Percentiles rank a stretch among this genome's conserved stretches.
phyloP scores from a whole-genome alignment of 2,888 invertebrate genomes.

The Nephrotoma flavescens region DNA sequence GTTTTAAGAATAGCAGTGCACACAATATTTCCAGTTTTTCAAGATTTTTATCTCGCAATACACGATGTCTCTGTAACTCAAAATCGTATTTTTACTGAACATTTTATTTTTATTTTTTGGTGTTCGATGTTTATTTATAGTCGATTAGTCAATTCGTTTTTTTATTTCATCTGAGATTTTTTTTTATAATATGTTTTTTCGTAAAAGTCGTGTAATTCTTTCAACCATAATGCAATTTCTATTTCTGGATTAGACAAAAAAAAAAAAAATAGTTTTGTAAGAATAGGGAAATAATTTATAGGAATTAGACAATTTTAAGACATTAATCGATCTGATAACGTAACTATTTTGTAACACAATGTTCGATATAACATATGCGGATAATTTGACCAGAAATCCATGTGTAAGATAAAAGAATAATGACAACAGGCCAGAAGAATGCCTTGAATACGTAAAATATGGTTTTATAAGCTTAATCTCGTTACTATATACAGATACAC shows the following conservation, averaged over 20 bases:
- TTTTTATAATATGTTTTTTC: not conserved
- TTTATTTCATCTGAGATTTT: not conserved
- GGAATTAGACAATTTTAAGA: not conserved
- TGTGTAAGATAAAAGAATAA: not conserved
- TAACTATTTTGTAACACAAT: not conserved
- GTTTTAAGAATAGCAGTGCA: too few relatives aligned
- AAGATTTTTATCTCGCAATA: too few relatives aligned
- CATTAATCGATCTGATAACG: not conserved
- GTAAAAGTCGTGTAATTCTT: not conserved
- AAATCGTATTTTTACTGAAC: not conserved
- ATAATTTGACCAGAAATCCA: not conserved
- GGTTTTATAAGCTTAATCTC: not conserved
- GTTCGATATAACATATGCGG: not conserved
- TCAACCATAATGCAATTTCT: not conserved
- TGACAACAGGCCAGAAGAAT: not conserved
- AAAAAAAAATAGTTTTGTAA: not conserved
- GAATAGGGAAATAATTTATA: not conserved
- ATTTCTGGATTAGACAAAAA: not conserved
- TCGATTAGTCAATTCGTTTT: not conserved
- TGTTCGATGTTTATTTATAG: not conserved
- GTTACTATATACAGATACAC: too few relatives aligned
- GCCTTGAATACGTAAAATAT: not conserved
- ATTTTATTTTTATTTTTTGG: not conserved
- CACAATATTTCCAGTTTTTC: too few relatives aligned
- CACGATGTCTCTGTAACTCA: not conserved